Evolutionary conservation across 2,888 invertebrate species (phyloP).

Genomic region (Sesia bembeciformis): DNA sequence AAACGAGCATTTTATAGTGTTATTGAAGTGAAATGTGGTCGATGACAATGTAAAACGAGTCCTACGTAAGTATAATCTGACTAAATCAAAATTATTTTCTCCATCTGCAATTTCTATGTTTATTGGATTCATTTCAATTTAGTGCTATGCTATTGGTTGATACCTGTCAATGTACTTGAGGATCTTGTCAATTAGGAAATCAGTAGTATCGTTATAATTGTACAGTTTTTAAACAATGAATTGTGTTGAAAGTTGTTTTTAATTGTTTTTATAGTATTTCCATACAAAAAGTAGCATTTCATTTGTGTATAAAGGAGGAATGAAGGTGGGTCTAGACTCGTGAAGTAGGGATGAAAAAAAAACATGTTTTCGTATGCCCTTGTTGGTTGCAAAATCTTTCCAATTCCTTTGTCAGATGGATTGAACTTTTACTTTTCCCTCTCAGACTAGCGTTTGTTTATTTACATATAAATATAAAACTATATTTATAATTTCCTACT

Average conservation of each 20-base stretch:
- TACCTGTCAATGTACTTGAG: constrained; percentile 13
- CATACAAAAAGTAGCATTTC: constrained; percentile 11
- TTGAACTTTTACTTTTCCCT: constrained; percentile 61
- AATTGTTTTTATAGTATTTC: neutral
- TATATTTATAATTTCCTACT: too few species aligned
- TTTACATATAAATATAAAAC: too few species aligned
- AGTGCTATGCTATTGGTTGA: neutral
- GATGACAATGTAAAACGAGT: constrained; percentile 65
- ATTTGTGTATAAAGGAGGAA: constrained; percentile 1
- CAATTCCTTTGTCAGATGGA: constrained; percentile 60
- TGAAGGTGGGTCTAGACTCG: neutral
- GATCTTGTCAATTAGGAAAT: constrained; percentile 24
- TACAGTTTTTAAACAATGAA: constrained; percentile 35
- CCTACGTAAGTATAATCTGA: constrained; percentile 65
- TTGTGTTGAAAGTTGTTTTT: neutral
- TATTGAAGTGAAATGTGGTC: constrained; percentile 58
- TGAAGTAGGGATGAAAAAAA: constrained; percentile 21
- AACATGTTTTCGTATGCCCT: constrained; percentile 61
- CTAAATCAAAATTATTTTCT: constrained; percentile 24
- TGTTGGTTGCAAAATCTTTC: constrained; percentile 61
- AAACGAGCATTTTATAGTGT: constrained; percentile 34
- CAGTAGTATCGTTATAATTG: constrained; percentile 37
- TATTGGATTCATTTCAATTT: neutral
- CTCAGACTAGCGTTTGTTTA: too few species aligned
- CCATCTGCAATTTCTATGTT: neutral